Base-by-base conservation (phyloP, 2,888 invertebrate species). In the Cryptus armator region DNA sequence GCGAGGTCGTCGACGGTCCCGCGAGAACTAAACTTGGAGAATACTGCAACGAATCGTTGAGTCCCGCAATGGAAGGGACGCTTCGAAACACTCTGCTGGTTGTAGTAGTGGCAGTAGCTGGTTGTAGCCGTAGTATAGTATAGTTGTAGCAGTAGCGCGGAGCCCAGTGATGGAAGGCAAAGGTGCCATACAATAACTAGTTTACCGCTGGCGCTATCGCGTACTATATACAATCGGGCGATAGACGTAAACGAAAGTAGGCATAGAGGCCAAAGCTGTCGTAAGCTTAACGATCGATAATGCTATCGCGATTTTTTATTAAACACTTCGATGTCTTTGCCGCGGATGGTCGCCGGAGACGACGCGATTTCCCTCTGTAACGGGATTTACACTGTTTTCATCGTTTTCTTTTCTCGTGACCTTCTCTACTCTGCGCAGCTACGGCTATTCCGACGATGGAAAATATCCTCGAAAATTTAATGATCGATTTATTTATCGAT, bases 11-110 rank as follows among this genome's bases (percentile, higher is more conserved):
- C 81, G 81, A 78, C 83, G 83, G 81, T 85, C 85, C 71, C 78
- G 75, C 85, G 85, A 79, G 83, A 86, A 88, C 88, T 88, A 85
- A 88, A 88, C 85, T 87, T 80, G 85, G 81, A 84, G 81, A 81
- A 81, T 64, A 16, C 66, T 53, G 62, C 78, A 67, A 32, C 37
- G 56, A 29, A 7, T 51, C 32, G 46, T 53, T 64, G 56, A 56
- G 68, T n/a, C 5, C 44, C 29, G 72, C 44, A 16, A 74, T 72
- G 72, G 72, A 72, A 72, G 72, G 72, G 72, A 59, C 59, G 59
- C 6, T 24, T 56, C 14, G 14, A 56, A 71, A 37, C 59, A 19
- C 44, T 56, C 24, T 9, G 56, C 19, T 24, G 10, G 3, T 19
- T 24, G 24, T 56, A 19, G 19, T 9, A 56, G 56, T 24, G 56